These are phyloP conservation scores for Pomacea canaliculata DNA, from an alignment of 2,888 invertebrate species.

Conservation along the genomic window DNA sequence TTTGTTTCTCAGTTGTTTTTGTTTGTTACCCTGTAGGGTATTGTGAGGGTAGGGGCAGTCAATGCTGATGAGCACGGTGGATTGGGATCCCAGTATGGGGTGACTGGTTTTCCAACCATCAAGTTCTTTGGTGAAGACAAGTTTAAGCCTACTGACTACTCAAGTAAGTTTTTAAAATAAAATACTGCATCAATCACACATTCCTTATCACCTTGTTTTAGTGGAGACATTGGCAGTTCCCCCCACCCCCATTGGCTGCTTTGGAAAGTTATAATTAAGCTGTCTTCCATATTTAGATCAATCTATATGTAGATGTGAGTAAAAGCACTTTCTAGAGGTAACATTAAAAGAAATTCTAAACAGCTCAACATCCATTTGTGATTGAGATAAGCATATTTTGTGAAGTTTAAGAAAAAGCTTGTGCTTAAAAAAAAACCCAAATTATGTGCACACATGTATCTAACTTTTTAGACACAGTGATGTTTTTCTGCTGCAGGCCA, in stretches of 20 bases:
- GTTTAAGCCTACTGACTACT: slow-evolving; percentile 84
- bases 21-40: slow-evolving; percentile 75
- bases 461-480: too few species aligned
- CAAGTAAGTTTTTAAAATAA: slow-evolving; percentile 70
- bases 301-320: too few species aligned
- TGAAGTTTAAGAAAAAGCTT: not conserved
- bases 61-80: slow-evolving; percentile 91
- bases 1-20: too few species aligned
- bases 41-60: slow-evolving; percentile 93
- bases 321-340: too few species aligned
- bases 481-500: slow-evolving; percentile 71
- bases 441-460: too few species aligned
- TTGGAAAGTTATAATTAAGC: too few species aligned
- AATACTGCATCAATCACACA: too few species aligned
- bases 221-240: not conserved
- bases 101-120: slow-evolving; percentile 94
- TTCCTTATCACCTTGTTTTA: too few species aligned
- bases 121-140: slow-evolving; percentile 93
- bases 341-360: not conserved
- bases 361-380: not conserved
- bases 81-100: slow-evolving; percentile 83
- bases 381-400: not conserved
- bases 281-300: too few species aligned
- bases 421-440: not conserved
- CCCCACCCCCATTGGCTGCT: not conserved